phyloP scores from a whole-genome alignment of 1,140 invertebrate genomes.

The Scaptomyza montana region DNA sequence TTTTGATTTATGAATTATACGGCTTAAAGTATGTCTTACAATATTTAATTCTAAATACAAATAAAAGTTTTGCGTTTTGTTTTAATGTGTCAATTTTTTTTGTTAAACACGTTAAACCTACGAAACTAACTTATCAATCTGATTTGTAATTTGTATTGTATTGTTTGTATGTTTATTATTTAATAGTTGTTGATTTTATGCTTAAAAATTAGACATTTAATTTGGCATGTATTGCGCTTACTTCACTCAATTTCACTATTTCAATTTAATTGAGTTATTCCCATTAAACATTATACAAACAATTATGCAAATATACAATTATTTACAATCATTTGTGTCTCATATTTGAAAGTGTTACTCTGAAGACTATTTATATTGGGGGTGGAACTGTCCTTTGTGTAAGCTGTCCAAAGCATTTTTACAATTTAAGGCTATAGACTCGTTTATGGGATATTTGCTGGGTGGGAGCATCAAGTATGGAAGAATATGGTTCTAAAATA shows the following conservation, averaged over 20 bases:
- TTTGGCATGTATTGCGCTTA: conserved; percentile 79
- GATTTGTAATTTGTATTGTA: conserved; percentile 66
- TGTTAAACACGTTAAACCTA: conserved; percentile 59
- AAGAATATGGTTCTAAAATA: conserved; percentile 24
- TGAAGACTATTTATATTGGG: conserved; percentile 47
- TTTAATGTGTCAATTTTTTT: conserved; percentile 11
- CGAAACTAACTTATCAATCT: conserved; percentile 59
- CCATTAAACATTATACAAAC: conserved; percentile 43
- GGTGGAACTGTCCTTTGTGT: neutral
- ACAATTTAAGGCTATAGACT: conserved; percentile 33
- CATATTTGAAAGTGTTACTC: conserved; percentile 34
- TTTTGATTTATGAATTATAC: conserved; percentile 50
- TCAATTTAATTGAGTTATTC: conserved; percentile 59
- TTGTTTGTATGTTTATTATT: conserved; percentile 43
- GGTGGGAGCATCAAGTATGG: conserved; percentile 21
- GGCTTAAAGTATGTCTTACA: conserved; percentile 33
- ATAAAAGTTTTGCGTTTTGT: conserved; percentile 41
- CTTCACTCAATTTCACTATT: conserved; percentile 49
- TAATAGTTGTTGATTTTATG: conserved; percentile 62
- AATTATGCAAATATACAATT: conserved; percentile 56
- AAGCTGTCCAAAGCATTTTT: conserved; percentile 29
- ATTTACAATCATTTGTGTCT: conserved; percentile 60
- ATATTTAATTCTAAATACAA: conserved; percentile 41
- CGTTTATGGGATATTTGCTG: conserved; percentile 13
- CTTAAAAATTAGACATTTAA: conserved; percentile 78